Evolutionary conservation across 2,797 vertebrate genomes (phyloP).

Genomic region (Peromyscus aztecus): DNA sequence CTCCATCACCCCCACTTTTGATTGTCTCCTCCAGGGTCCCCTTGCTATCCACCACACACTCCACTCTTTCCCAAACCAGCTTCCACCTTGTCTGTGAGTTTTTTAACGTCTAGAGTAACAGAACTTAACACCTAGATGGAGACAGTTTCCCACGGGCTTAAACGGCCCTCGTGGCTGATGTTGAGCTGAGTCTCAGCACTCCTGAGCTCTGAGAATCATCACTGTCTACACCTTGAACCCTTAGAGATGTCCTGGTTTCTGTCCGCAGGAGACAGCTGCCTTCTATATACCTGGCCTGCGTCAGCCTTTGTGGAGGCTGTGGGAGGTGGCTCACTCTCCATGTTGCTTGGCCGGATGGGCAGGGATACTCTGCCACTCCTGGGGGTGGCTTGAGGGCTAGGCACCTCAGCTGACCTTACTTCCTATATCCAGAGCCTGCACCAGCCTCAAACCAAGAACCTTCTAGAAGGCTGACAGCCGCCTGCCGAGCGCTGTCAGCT

Average conservation of each 20-base stretch:
- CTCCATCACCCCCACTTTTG: not conserved
- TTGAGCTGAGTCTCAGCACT: not conserved
- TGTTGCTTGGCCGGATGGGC: accelerated
- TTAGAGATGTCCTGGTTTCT: not conserved
- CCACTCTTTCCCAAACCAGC: not conserved
- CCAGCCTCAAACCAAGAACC: not conserved
- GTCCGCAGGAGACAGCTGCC: not conserved
- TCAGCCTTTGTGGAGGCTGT: not conserved
- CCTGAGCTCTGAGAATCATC: no score
- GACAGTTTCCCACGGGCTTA: accelerated
- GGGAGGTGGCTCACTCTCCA: not conserved
- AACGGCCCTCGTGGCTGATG: not conserved
- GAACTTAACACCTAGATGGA: no score
- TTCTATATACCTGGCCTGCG: not conserved
- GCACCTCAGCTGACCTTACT: not conserved
- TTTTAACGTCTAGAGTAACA: not conserved
- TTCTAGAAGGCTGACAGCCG: accelerated
- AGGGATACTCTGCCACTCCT: accelerated
- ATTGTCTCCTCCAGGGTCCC: not conserved
- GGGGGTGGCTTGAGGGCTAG: not conserved
- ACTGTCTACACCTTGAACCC: accelerated
- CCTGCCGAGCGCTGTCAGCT: accelerated
- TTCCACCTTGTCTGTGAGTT: no score
- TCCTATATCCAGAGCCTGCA: not conserved
- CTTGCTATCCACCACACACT: not conserved